Evolutionary conservation across 2,113 vertebrate species (phyloP), one percentile per base, ranked within the genome.

Genomic region (Empidonax traillii): DNA sequence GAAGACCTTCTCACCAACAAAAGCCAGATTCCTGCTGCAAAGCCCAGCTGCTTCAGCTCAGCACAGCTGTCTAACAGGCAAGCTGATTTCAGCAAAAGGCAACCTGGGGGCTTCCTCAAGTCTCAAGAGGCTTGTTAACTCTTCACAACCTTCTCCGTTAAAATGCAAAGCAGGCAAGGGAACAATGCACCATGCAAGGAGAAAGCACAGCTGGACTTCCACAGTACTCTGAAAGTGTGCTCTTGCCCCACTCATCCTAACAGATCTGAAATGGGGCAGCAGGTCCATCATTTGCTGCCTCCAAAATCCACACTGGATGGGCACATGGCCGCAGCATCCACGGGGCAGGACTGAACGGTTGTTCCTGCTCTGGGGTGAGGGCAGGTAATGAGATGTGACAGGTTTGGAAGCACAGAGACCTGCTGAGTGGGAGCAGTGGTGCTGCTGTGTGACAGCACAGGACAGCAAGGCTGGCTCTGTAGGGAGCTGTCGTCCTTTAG

Each of bases 381-480:
- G 31, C n/a, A 41, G 33, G 19, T 7, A 17, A 47, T 0, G 2
- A 59, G 61, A 85, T 37, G 8, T 2, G 5, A 49, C 0, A 1
- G 27, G 35, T n/a, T 85, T 31, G 15, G 35, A 79, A 80, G 67
- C 30, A 71, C 21, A 71, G 71, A 59, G 55, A 47, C 43, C 74
- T 63, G 81, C 49, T 1, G n/a, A 27, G 27, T 4, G 33, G 69
- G 47, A 49, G 18, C 14, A 1, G 12, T 4, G 52, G 8, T 81
- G 65, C 65, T 71, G 90, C 59, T 74, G 55, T 3, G 4, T 33
- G 85, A 89, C 35, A 52, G 85, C 37, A 33, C 55, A 44, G 85
- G 85, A 81, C 74, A 76, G 67, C 75, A n/a, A 37, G 72, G 72
- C 46, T 51, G 4, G 17, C 68, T 77, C 87, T 87, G 72, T 1